Evolutionary conservation across 2,888 invertebrate species (phyloP).

Genomic region (Fabriciana adippe): DNA sequence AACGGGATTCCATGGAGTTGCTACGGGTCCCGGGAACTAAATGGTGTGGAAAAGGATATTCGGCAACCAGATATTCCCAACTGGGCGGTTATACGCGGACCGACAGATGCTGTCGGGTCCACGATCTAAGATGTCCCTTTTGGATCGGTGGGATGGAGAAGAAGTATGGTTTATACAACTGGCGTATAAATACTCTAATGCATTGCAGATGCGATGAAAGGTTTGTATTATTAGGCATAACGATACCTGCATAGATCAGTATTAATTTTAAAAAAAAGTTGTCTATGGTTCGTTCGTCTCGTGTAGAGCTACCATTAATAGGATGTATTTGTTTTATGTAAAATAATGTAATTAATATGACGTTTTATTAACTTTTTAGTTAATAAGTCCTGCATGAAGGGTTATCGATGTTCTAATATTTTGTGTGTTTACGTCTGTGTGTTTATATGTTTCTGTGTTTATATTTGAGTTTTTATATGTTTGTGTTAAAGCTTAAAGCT

Average conservation of each 20-base stretch:
- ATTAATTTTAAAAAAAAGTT: background rate
- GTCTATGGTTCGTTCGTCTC: background rate
- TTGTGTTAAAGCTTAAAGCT: no score
- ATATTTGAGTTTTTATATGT: background rate
- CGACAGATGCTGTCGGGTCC: slow-evolving; percentile 93
- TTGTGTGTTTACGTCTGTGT: background rate
- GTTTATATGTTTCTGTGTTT: slow-evolving; percentile 1
- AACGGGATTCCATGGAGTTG: slow-evolving; percentile 82
- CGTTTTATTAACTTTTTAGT: no score
- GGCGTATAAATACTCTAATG: slow-evolving; percentile 94
- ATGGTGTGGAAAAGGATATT: slow-evolving; percentile 96
- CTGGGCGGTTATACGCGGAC: slow-evolving; percentile 92
- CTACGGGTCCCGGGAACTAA: slow-evolving; percentile 94
- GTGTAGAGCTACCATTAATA: background rate
- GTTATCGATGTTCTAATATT: background rate
- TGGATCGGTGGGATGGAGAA: slow-evolving; percentile 92
- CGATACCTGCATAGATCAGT: background rate
- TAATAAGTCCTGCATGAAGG: background rate
- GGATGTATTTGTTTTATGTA: background rate
- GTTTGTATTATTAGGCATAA: slow-evolving; percentile 74
- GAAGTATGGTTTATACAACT: slow-evolving; percentile 94
- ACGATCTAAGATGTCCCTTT: slow-evolving; percentile 92
- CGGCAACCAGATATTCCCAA: slow-evolving; percentile 90
- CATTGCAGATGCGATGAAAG: slow-evolving; percentile 96
- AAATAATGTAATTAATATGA: no score